Evolutionary conservation across 2,797 vertebrate genomes (phyloP), one percentile per base, ranked within the genome.

Genomic region (Trachurus trachurus): DNA sequence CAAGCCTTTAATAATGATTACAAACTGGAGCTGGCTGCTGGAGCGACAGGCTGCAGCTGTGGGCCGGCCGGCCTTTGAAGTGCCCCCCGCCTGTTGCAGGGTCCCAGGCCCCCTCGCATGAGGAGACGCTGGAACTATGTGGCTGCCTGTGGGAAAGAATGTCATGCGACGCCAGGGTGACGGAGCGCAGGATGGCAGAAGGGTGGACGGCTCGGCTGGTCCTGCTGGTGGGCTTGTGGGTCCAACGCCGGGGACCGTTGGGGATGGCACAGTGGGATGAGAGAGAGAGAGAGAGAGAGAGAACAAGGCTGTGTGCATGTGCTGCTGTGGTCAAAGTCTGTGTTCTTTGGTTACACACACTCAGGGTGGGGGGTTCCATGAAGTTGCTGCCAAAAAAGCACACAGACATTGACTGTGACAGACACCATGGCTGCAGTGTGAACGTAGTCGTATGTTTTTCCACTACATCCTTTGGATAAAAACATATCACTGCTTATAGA

Each of bases 1-100:
- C 95, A 96, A 95, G 95, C 96, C 96, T 96, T 96, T 96, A 96
- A 96, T 96, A 96, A 96, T 96, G 96, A 96, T 96, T 96, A 96
- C 95, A 96, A 95, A 96, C 95, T 95, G 95, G 93, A 95, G 95
- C 94, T 90, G 93, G 93, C 95, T 95, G 94, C 93, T 89, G 94
- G 95, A 93, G 94, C 94, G 95, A 96, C 95, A 95, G 95, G 93
- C 94, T 91, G 94, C 96, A 96, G 96, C 96, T 96, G 96, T 95
- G 95, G 88, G 90, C 90, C 92, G 90, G 93, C 70, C 88, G 70
- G 72, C 75, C 95, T 96, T 96, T 96, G 95, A 96, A 95, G 96
- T 95, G 89, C 87, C 88, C 94, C 93, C 94, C 95, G 94, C 95
- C 95, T 95, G 95, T 95, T 95, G 92, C 92, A 88, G 87, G 90